These are phyloP conservation scores for Apodemus speciosus DNA, from an alignment of 2,113 vertebrate species.

Conservation along the genomic window DNA sequence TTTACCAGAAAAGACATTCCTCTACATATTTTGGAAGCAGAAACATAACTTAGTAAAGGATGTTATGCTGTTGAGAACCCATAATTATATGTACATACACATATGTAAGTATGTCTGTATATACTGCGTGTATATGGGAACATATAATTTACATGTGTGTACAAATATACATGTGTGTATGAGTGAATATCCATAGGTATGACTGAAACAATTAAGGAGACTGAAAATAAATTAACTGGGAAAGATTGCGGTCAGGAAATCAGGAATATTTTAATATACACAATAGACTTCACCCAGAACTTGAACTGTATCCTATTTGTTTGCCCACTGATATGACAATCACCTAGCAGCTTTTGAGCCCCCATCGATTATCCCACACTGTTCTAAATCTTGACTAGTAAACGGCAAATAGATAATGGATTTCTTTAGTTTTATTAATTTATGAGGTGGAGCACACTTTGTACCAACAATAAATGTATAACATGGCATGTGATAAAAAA, in stretches of 20 bases:
- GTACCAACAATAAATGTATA: background rate
- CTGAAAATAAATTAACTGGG: background rate
- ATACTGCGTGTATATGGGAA: background rate
- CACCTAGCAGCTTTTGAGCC: background rate
- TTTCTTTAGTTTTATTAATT: slow-evolving; percentile 15
- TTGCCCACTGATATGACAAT: background rate
- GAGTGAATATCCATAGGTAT: background rate
- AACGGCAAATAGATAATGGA: background rate
- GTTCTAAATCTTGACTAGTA: background rate
- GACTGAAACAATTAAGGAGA: background rate
- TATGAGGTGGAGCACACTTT: background rate
- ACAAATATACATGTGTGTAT: background rate
- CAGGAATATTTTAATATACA: background rate
- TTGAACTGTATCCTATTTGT: background rate
- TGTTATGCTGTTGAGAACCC: slow-evolving; percentile 5
- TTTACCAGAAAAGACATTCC: background rate
- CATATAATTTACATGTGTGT: background rate
- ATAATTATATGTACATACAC: background rate
- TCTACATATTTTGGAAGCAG: background rate
- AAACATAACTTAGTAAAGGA: background rate
- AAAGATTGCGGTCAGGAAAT: slow-evolving; percentile 24
- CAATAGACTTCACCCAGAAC: background rate
- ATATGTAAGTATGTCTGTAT: background rate
- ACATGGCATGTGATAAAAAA: background rate
- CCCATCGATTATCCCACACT: background rate